Evolutionary conservation across 1,140 invertebrate species (phyloP).

Genomic region (Hycleus cichorii): DNA sequence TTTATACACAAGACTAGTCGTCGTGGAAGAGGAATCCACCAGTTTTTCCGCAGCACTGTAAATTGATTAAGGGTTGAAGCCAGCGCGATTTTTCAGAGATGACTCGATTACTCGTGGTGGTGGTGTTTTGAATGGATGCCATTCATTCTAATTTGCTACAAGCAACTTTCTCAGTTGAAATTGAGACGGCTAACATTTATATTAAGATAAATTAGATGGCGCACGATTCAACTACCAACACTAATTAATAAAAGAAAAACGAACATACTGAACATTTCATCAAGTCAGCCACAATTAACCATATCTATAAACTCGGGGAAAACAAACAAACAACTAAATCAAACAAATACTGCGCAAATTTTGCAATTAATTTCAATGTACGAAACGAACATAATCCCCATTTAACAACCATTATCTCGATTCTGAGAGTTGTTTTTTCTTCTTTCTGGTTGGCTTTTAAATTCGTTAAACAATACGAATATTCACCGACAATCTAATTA

Average conservation of each 20-base stretch:
- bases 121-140: conserved; percentile 12
- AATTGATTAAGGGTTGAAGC: conserved; percentile 25
- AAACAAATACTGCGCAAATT: no score
- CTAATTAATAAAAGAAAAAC: neutral
- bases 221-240: neutral
- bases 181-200: conserved; percentile 17
- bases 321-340: no score
- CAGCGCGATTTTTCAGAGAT: conserved; percentile 22
- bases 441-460: no score
- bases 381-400: no score
- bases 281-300: no score
- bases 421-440: no score
- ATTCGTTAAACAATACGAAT: no score
- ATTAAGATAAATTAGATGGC: conserved; percentile 23
- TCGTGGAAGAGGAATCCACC: conserved; percentile 11
- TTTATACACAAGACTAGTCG: conserved; percentile 5
- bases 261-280: no score
- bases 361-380: no score
- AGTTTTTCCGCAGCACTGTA: conserved; percentile 16
- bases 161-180: conserved; percentile 18
- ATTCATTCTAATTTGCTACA: conserved; percentile 26
- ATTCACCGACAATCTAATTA: no score
- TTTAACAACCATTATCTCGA: no score
- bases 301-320: no score
- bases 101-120: conserved; percentile 22